phyloP scores from a whole-genome alignment of 2,797 vertebrate species.

The Microctenopoma stevenorrisi region DNA sequence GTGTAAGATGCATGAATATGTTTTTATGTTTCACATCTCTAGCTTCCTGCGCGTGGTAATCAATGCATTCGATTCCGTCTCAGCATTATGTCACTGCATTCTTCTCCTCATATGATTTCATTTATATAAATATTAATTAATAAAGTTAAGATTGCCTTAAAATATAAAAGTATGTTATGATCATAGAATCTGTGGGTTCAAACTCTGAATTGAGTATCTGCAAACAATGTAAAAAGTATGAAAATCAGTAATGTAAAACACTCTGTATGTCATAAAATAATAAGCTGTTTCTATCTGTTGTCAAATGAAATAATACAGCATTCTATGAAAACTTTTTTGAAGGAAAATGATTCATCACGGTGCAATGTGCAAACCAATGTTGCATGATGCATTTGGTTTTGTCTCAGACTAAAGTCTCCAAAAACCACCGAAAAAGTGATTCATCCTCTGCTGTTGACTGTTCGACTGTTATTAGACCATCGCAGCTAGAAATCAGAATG shows the following conservation, averaged over 20 bases:
- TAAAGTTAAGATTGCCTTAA: slow-evolving; percentile 23
- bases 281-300: neutral
- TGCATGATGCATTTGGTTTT: slow-evolving; percentile 33
- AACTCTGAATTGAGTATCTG: slow-evolving; percentile 1
- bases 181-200: neutral
- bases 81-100: neutral
- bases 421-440: slow-evolving; percentile 75
- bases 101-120: slow-evolving; percentile 1
- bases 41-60: slow-evolving; percentile 13
- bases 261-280: neutral
- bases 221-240: neutral
- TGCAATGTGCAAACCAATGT: slow-evolving; percentile 43
- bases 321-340: slow-evolving; percentile 23
- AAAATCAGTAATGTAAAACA: neutral
- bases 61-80: slow-evolving; percentile 22
- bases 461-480: slow-evolving; percentile 40
- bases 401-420: slow-evolving; percentile 44
- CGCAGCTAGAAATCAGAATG: slow-evolving; percentile 38
- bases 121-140: neutral
- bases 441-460: slow-evolving; percentile 70
- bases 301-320: slow-evolving; percentile 23
- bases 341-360: slow-evolving; percentile 57
- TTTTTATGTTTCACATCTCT: slow-evolving; percentile 23
- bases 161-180: neutral
- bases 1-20: neutral